Evolutionary conservation across 2,888 invertebrate species (phyloP), one percentile per base, ranked within the genome.

Genomic region (Athalia rosae): DNA sequence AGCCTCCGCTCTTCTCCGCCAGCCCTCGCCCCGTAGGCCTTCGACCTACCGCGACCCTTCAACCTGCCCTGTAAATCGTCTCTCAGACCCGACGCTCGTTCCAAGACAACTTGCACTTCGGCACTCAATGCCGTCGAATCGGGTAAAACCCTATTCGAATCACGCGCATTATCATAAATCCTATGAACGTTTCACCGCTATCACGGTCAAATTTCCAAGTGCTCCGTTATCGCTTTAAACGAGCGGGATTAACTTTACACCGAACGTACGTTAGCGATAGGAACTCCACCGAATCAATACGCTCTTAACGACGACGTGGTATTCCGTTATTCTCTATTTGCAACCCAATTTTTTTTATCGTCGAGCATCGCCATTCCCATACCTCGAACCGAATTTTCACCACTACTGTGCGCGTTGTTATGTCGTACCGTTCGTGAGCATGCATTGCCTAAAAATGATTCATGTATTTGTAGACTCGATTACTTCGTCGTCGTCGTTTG

Each of bases 91-190:
- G 71, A 71, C 50, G 43, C 73, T 13, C 62, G 50, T 47, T 76
- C 67, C 74, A 77, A 56, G 79, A 80, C 63, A 79, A 79, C 79
- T 78, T 77, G 80, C 77, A 62, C 63, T 62, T 73, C 63, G 69
- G 62, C 73, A 74, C 61, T 76, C 79, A 81, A 80, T 80, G 80
- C 76, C 62, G 58, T 58, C n/a, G 79, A 81, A 82, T 83, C 79
- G 80, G 71, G 74, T 76, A 79, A 80, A 81, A 80, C 77, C 66
- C 73, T 76, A 77, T 79, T 79, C 80, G 78, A 78, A 77, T 80
- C 79, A 77, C 69, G 64, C 77, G 79, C 81, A 84, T 85, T 85
- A 83, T 82, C 85, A 85, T 85, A 84, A 85, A 85, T 84, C 81
- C 81, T 80, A 83, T 81, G 79, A 80, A 81, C 81, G 80, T 79